phyloP scores from a whole-genome alignment of 1,140 invertebrate genomes.

The Drosophila littoralis region DNA sequence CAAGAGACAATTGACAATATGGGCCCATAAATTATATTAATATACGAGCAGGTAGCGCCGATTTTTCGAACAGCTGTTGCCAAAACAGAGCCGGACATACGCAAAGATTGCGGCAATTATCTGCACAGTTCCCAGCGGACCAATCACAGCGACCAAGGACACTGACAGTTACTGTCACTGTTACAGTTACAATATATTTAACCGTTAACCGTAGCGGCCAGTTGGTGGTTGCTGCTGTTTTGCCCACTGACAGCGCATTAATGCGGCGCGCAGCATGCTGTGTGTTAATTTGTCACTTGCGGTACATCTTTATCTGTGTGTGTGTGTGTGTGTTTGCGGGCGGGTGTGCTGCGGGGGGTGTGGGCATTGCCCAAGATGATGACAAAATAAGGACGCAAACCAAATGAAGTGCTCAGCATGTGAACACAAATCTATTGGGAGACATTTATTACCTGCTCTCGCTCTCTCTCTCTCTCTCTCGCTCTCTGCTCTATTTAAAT shows the following conservation, averaged over 20 bases:
- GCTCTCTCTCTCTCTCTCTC: constrained; percentile 2
- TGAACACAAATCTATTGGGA: constrained; percentile 63
- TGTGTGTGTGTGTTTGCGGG: background rate
- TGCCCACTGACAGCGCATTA: too few species aligned
- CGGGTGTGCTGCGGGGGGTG: background rate
- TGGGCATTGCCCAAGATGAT: constrained; percentile 34
- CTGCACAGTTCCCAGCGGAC: constrained; percentile 62
- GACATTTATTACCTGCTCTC: constrained; percentile 71
- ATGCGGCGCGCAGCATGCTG: constrained; percentile 37
- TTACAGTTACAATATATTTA: constrained; percentile 31
- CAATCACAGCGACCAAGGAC: constrained; percentile 66
- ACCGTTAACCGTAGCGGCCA: constrained; percentile 40
- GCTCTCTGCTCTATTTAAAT: constrained; percentile 44
- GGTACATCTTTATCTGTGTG: constrained; percentile 51
- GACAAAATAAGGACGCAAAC: constrained; percentile 28
- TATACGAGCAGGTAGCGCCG: constrained; percentile 16
- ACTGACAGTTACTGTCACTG: constrained; percentile 22
- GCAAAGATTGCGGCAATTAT: constrained; percentile 66
- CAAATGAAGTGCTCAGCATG: constrained; percentile 1
- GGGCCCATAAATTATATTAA: constrained; percentile 59
- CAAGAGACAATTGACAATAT: constrained; percentile 43
- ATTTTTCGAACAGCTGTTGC: constrained; percentile 61
- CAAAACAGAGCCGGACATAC: constrained; percentile 24
- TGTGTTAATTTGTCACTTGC: constrained; percentile 72
- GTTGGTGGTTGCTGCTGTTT: constrained; percentile 36